Conservation (phyloP, 2,797 vertebrate species). For the Limosa lapponica region DNA sequence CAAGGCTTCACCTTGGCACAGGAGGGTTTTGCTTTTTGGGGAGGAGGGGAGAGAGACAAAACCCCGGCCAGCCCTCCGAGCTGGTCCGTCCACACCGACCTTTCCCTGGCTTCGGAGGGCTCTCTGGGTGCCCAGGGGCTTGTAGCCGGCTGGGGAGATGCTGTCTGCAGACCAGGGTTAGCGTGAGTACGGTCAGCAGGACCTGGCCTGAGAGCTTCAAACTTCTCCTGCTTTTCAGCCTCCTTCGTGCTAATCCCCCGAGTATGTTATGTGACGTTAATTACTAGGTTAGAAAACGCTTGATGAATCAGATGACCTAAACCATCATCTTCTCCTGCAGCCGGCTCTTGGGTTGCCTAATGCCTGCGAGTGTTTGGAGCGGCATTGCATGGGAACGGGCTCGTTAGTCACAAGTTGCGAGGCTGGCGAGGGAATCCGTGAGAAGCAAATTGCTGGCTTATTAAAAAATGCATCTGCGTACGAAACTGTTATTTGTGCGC, state of each 20-base stretch:
- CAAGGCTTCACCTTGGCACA: too few relatives aligned
- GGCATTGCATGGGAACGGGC: constrained; percentile 6
- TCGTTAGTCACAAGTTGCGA: background rate
- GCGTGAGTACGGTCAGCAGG: background rate
- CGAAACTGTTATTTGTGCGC: background rate
- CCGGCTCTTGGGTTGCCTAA: background rate
- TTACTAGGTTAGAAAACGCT: constrained; percentile 22
- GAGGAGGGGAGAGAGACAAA: background rate
- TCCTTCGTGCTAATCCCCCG: background rate
- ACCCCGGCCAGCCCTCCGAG: background rate
- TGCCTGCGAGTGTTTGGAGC: background rate
- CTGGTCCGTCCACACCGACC: background rate
- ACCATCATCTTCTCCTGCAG: background rate
- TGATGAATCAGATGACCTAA: constrained; percentile 36
- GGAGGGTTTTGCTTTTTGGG: background rate
- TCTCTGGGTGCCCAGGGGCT: background rate
- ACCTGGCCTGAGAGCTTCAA: background rate
- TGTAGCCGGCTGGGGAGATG: rapidly evolving
- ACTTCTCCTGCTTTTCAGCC: background rate
- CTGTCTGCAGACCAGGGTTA: background rate
- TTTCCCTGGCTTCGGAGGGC: rapidly evolving
- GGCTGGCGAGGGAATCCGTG: constrained; percentile 38
- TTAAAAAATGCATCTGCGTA: background rate
- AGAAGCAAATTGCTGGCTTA: constrained; percentile 49
- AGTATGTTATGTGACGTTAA: background rate